Conservation (phyloP, 2,888 invertebrate species). For the Epirrhoe alternata region DNA sequence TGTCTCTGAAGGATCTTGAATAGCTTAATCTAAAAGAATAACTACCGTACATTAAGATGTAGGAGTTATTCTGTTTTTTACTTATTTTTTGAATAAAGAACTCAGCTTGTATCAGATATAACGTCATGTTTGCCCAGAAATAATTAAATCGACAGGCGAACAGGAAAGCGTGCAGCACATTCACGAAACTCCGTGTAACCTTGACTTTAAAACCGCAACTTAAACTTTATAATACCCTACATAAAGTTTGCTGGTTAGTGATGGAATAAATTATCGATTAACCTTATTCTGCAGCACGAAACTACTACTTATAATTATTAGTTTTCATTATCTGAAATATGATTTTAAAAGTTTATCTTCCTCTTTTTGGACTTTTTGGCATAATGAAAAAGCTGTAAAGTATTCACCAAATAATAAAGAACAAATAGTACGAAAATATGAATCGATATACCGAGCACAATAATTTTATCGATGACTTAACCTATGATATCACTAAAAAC, state of each 20-base stretch:
- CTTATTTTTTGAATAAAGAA: constrained; percentile 11
- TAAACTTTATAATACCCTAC: background rate
- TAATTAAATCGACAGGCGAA: constrained; percentile 16
- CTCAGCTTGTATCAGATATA: constrained; percentile 3
- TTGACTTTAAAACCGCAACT: constrained; percentile 40
- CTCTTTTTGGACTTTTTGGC: no score
- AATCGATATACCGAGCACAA: background rate
- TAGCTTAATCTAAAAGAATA: no score
- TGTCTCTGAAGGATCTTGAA: no score
- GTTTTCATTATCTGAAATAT: no score
- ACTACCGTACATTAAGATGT: no score
- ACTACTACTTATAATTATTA: no score
- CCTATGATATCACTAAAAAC: constrained; percentile 31
- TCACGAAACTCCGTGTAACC: constrained; percentile 43
- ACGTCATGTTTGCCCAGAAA: constrained; percentile 7
- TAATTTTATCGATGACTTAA: constrained; percentile 4
- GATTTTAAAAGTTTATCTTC: no score
- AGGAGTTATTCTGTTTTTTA: no score
- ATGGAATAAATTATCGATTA: background rate
- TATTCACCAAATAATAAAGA: background rate
- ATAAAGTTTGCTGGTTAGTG: background rate
- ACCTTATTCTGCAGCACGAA: background rate
- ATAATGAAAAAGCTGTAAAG: background rate
- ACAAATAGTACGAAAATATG: background rate
- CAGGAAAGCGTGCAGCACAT: constrained; percentile 29